Base-by-base conservation (phyloP, 2,113 vertebrate species). In the Scalopus aquaticus region DNA sequence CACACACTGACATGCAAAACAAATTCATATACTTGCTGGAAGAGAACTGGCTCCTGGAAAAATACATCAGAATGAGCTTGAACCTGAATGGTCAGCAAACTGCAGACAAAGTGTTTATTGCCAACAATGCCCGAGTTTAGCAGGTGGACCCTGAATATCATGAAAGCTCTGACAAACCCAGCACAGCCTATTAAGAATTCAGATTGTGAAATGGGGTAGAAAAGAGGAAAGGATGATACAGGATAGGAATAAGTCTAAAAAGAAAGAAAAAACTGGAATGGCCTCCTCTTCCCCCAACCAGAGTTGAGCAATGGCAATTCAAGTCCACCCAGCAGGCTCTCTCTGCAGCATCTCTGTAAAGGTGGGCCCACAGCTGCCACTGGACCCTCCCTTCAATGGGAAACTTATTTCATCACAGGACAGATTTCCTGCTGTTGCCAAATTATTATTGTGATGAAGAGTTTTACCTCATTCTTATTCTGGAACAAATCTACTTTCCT, bases 361-460 rank as follows among this genome's bases (percentile, higher is more conserved):
- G 56, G 9, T 20, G 26, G 24, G 4, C 11, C 44, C 0, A 0
- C 2, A n/a, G 54, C 44, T 19, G 7, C 51, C 11, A 5, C 0
- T 11, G 39, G 44, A 11, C 16, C 35, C 15, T 37, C 62, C 11
- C 28, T 3, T 0, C 15, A 12, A 16, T 13, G 28, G 74, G 58
- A 82, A 88, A 35, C 28, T 26, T n/a, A 10, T 2, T 4, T 20
- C 13, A 12, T 44, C 90, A 28, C 9, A 19, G 39, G 79, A 60
- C 60, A 51, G 37, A 67, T 11, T 67, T 4, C 49, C 78, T 8
- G n/a, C 24, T 42, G 9, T n/a, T 13, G 35, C 69, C 13, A 49
- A 64, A 39, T n/a, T 73, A 60, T 89, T 35, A 60, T 1, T 35
- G n/a, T 62, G 35, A 80, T 10, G 44, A 83, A 56, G 35, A 82